Percentiles rank a stretch among this genome's conserved stretches.
These are phyloP conservation scores for Dipodomys spectabilis DNA, from an alignment of 2,113 vertebrate species.

Conservation along the genomic window DNA sequence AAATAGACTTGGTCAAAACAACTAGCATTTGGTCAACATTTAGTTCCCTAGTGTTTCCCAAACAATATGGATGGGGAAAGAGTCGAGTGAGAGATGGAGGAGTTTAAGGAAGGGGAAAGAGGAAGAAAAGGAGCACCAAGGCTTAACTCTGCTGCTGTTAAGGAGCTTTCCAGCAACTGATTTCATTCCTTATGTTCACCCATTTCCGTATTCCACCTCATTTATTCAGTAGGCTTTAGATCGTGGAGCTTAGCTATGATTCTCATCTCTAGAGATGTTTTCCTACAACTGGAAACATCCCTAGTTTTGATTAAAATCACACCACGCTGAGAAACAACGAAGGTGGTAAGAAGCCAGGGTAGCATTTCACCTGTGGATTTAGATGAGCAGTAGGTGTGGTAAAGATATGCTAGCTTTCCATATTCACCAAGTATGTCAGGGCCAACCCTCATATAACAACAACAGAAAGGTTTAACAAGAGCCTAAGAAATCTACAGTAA, in stretches of 20 bases:
- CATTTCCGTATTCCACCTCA: background rate
- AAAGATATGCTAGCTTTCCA: background rate
- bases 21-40: background rate
- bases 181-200: background rate
- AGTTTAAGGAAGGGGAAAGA: background rate
- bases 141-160: background rate
- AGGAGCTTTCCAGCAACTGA: background rate
- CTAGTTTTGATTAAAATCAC: background rate
- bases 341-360: background rate
- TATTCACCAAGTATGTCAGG: background rate
- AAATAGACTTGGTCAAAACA: background rate
- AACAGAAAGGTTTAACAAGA: background rate
- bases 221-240: background rate
- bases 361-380: constrained; percentile 18
- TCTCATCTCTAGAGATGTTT: background rate
- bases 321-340: background rate
- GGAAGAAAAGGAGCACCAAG: background rate
- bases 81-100: background rate
- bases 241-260: background rate
- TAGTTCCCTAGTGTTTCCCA: no score
- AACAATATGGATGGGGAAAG: background rate
- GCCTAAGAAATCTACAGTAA: background rate
- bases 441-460: background rate
- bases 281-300: background rate
- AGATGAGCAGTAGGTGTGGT: background rate